These are phyloP conservation scores for Chrysaora quinquecirrha DNA, from an alignment of 30 jellyfish, hydroid and myxozoan genomes.

Conservation along the genomic window DNA sequence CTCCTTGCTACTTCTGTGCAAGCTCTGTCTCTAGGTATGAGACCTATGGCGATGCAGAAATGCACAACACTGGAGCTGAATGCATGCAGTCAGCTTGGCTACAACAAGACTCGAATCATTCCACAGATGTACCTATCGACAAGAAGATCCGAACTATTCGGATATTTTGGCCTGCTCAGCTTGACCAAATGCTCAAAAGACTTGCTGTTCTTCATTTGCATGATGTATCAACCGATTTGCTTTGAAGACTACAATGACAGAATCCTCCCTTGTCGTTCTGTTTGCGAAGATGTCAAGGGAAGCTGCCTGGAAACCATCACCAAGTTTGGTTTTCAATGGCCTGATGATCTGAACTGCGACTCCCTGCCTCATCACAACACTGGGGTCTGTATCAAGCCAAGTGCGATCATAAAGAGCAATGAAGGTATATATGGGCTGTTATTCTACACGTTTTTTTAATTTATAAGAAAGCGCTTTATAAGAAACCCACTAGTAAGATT, in stretches of 20 bases:
- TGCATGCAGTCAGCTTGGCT: slow-evolving; percentile 78
- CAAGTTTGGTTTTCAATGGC: slow-evolving; percentile 63
- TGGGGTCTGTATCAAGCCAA: slow-evolving; percentile 88
- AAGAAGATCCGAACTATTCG: slow-evolving; percentile 40
- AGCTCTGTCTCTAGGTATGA: slow-evolving; percentile 40
- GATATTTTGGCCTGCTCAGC: slow-evolving; percentile 53
- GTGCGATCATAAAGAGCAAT: slow-evolving; percentile 38
- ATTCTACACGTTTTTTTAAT: too few relatives aligned
- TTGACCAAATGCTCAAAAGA: slow-evolving; percentile 66
- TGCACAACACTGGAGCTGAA: slow-evolving; percentile 64
- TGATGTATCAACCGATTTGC: slow-evolving; percentile 84
- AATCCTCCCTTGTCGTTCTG: slow-evolving; percentile 79
- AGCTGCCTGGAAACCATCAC: slow-evolving; percentile 54
- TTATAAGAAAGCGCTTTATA: too few relatives aligned
- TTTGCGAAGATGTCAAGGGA: slow-evolving; percentile 57
- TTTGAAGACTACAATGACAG: slow-evolving; percentile 68
- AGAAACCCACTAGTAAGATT: too few relatives aligned
- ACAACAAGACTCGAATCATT: slow-evolving; percentile 59
- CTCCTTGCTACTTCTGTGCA: neutral
- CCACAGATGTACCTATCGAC: slow-evolving; percentile 55
- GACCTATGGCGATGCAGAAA: slow-evolving; percentile 23
- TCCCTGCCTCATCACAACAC: slow-evolving; percentile 78
- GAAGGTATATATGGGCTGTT: slow-evolving; percentile 66
- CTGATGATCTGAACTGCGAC: slow-evolving; percentile 75
- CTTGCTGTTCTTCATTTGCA: slow-evolving; percentile 73